A percentile compares a stretch with the other conserved stretches of the same genome.
Conservation (phyloP, 2,797 vertebrate species). For the Spinus olivaceus region DNA sequence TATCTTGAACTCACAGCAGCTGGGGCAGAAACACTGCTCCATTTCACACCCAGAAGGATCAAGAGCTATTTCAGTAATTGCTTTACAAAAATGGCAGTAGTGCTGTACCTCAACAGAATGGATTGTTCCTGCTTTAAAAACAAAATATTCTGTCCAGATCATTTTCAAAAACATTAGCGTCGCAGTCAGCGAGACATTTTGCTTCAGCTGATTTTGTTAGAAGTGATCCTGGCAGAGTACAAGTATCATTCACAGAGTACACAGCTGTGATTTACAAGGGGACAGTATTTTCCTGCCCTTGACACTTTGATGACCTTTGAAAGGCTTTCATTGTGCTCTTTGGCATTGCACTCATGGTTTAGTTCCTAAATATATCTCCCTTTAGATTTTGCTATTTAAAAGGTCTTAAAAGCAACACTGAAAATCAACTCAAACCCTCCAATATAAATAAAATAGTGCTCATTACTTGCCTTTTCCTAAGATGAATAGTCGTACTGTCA, state of each 20-base stretch:
- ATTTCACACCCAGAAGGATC: neutral
- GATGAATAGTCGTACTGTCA: conserved; percentile 92
- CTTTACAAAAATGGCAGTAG: neutral
- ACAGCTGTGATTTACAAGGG: neutral
- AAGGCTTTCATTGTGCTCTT: neutral
- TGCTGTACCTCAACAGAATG: neutral
- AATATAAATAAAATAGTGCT: neutral
- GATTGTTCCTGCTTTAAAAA: neutral
- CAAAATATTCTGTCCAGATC: neutral
- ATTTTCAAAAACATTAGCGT: neutral
- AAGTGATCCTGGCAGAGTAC: neutral
- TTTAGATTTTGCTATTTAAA: neutral
- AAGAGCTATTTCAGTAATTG: neutral
- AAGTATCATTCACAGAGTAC: neutral
- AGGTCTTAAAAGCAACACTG: neutral
- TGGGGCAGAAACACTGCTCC: neutral
- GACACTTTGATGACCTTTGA: neutral
- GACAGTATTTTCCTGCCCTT: neutral
- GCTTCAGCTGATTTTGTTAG: neutral
- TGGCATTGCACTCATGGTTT: neutral
- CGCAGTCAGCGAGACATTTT: neutral
- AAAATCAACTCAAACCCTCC: neutral
- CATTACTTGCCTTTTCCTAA: conserved; percentile 86
- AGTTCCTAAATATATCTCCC: neutral
- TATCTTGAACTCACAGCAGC: neutral